Conservation (phyloP, 2,888 invertebrate species). For the Scaptomyza polygonia region DNA sequence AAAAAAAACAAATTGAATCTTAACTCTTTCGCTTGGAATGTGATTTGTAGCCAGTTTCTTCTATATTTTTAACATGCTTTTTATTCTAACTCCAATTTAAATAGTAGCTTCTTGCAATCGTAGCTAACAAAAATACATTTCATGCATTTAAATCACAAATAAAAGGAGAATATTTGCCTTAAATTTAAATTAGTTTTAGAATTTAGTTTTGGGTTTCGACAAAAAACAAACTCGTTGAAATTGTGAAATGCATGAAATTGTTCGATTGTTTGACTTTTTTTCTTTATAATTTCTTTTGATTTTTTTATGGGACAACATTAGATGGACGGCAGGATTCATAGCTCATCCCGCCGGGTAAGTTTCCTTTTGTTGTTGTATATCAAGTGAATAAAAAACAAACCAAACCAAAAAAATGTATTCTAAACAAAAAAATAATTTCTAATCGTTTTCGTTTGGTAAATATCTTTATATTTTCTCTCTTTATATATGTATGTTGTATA, state of each 20-base stretch:
- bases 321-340: constrained; percentile 85
- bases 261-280: constrained; percentile 83
- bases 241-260: constrained; percentile 82
- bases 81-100: background rate
- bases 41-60: constrained; percentile 10
- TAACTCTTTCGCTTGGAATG: background rate
- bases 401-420: constrained; percentile 1
- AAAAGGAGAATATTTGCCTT: background rate
- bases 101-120: constrained; percentile 1
- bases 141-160: constrained; percentile 29
- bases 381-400: constrained; percentile 27
- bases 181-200: background rate
- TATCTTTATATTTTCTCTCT: constrained; percentile 12
- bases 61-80: background rate
- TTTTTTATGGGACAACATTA: constrained; percentile 85
- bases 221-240: background rate
- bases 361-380: constrained; percentile 72
- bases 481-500: constrained; percentile 21
- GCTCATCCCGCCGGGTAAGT: constrained; percentile 85
- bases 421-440: constrained; percentile 1
- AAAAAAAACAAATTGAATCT: background rate
- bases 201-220: constrained; percentile 4
- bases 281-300: constrained; percentile 84
- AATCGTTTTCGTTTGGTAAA: constrained; percentile 37
- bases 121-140: constrained; percentile 31